Conservation (phyloP, 2,113 vertebrate species). For the Catharus minimus region DNA sequence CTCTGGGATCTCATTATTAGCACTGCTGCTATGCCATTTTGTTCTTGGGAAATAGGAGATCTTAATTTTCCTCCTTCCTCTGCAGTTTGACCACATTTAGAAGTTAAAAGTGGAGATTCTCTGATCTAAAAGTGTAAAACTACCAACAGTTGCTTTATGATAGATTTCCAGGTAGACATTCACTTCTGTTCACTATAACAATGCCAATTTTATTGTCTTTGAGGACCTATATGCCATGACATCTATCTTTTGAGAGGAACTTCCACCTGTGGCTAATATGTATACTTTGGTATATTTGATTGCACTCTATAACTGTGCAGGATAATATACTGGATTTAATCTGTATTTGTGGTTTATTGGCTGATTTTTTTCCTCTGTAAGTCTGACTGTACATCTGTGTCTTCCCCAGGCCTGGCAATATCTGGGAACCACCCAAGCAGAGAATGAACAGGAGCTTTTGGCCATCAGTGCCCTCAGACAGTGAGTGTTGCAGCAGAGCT, state of each 20-base stretch:
- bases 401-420: slow-evolving; percentile 92
- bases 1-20: not conserved
- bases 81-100: not conserved
- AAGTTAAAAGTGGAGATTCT: not conserved
- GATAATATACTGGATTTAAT: not conserved
- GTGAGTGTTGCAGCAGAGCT: slow-evolving; percentile 70
- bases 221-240: not conserved
- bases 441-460: slow-evolving; percentile 95
- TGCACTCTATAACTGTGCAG: not conserved
- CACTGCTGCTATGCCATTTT: not conserved
- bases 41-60: not conserved
- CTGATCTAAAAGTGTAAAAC: not conserved
- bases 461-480: slow-evolving; percentile 95
- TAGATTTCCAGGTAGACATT: not conserved
- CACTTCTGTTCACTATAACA: not conserved
- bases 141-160: not conserved
- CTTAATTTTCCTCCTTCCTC: not conserved
- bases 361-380: not conserved
- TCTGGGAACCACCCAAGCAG: slow-evolving; percentile 95
- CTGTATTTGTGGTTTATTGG: not conserved
- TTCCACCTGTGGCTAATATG: not conserved
- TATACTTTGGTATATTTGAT: not conserved
- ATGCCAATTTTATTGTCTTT: not conserved
- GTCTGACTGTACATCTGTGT: not conserved
- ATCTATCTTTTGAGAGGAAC: not conserved